A percentile compares a stretch with the other conserved stretches of the same genome.
These are phyloP conservation scores for Graptemys geographica DNA, from an alignment of 2,797 vertebrate species.

Conservation along the genomic window DNA sequence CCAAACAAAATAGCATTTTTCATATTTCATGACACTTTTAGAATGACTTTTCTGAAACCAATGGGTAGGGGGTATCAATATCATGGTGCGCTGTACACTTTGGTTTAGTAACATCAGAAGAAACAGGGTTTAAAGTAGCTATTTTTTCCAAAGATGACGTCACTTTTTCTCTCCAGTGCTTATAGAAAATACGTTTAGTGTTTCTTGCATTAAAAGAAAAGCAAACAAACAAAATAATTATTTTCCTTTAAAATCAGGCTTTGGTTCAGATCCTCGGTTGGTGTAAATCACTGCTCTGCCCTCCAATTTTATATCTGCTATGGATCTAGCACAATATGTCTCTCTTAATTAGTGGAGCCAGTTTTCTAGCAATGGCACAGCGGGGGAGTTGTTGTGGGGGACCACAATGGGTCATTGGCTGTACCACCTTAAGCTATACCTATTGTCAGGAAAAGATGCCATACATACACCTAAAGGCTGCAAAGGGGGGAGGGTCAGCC, in stretches of 20 bases:
- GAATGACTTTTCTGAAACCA: background rate
- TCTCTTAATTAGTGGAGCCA: background rate
- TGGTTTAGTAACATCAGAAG: background rate
- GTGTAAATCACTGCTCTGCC: background rate
- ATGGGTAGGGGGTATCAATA: background rate
- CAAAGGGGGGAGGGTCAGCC: background rate
- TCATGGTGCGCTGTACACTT: fast-evolving
- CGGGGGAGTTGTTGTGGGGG: background rate
- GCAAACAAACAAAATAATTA: background rate
- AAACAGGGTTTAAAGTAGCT: background rate
- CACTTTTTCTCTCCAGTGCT: background rate
- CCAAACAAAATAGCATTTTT: background rate
- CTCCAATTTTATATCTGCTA: background rate
- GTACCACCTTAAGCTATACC: background rate
- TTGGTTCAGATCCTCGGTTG: background rate
- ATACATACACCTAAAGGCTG: background rate
- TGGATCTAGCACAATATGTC: background rate
- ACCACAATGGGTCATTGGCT: background rate
- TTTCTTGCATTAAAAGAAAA: background rate
- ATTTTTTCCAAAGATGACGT: background rate
- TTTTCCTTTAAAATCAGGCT: background rate
- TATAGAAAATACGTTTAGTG: background rate
- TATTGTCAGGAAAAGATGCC: background rate
- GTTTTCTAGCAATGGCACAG: background rate
- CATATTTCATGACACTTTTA: background rate